A percentile compares a stretch with the other conserved stretches of the same genome.
These are phyloP conservation scores for Cyrtonyx montezumae DNA, from an alignment of 2,113 vertebrate genomes.

Conservation along the genomic window DNA sequence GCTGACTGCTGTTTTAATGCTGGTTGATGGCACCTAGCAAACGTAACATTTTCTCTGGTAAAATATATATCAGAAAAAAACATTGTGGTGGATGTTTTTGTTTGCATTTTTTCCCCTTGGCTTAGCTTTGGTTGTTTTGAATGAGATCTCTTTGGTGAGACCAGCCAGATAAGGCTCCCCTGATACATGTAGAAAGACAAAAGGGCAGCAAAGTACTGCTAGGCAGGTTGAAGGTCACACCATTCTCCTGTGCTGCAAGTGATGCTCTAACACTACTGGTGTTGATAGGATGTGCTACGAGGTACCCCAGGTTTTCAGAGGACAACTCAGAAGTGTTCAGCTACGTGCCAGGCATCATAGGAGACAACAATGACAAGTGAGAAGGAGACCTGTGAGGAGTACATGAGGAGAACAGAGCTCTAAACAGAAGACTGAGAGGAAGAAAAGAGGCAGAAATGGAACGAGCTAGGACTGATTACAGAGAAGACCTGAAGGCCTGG, in stretches of 20 bases:
- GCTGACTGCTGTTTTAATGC: not conserved
- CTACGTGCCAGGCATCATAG: not conserved
- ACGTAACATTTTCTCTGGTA: not conserved
- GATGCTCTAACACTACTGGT: not conserved
- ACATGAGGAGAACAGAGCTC: not conserved
- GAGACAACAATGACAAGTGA: not conserved
- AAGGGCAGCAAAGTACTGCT: not conserved
- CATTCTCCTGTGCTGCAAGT: not conserved
- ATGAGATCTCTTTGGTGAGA: not conserved
- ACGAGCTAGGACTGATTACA: not conserved
- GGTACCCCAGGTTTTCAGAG: not conserved
- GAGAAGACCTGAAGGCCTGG: not conserved
- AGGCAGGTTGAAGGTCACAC: not conserved
- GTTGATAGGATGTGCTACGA: not conserved
- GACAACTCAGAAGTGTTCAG: not conserved
- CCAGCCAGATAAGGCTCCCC: not conserved
- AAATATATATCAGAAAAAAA: not conserved
- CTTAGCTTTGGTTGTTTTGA: not conserved
- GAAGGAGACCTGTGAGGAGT: not conserved
- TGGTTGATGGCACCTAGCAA: not conserved
- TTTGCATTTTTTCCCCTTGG: not conserved
- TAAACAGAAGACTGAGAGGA: not conserved
- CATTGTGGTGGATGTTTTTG: fast-evolving
- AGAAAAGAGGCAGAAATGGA: not conserved
- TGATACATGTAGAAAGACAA: not conserved